Evolutionary conservation across 2,888 invertebrate genomes (phyloP).

Genomic region (Hermaeophaga mercurialis): DNA sequence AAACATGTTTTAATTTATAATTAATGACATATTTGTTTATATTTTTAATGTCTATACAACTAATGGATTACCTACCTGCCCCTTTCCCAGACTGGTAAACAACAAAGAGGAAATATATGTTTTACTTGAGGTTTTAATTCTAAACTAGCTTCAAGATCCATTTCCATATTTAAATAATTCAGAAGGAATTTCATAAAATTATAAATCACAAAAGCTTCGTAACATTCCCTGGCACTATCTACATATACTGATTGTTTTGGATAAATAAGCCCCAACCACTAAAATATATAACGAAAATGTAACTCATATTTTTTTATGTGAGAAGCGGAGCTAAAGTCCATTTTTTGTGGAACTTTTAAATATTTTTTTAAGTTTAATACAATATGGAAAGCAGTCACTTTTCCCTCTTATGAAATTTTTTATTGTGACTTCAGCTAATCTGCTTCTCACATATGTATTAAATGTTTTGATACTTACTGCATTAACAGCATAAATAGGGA

Average conservation of each 20-base stretch:
- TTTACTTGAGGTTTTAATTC: constrained; percentile 83
- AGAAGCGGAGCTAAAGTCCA: too few relatives aligned
- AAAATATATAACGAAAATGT: constrained; percentile 40
- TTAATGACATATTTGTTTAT: too few relatives aligned
- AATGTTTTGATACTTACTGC: constrained; percentile 68
- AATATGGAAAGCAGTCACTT: too few relatives aligned
- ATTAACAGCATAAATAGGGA: constrained; percentile 94
- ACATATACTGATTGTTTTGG: constrained; percentile 89
- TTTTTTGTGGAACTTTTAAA: too few relatives aligned
- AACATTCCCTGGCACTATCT: constrained; percentile 92
- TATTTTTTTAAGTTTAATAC: too few relatives aligned
- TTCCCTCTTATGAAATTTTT: too few relatives aligned
- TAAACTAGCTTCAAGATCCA: constrained; percentile 81
- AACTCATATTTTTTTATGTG: too few relatives aligned
- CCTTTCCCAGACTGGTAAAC: constrained; percentile 91
- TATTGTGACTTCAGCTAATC: not conserved
- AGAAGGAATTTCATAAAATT: constrained; percentile 95
- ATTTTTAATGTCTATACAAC: too few relatives aligned
- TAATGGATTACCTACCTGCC: constrained; percentile 65
- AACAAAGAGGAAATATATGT: constrained; percentile 91
- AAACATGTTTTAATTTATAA: too few relatives aligned
- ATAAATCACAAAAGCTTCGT: constrained; percentile 97
- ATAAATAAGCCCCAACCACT: constrained; percentile 89
- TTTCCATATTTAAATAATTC: constrained; percentile 86
- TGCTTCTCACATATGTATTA: not conserved